These are phyloP conservation scores for Lapara coniferarum DNA, from an alignment of 2,888 invertebrate species.

Conservation along the genomic window DNA sequence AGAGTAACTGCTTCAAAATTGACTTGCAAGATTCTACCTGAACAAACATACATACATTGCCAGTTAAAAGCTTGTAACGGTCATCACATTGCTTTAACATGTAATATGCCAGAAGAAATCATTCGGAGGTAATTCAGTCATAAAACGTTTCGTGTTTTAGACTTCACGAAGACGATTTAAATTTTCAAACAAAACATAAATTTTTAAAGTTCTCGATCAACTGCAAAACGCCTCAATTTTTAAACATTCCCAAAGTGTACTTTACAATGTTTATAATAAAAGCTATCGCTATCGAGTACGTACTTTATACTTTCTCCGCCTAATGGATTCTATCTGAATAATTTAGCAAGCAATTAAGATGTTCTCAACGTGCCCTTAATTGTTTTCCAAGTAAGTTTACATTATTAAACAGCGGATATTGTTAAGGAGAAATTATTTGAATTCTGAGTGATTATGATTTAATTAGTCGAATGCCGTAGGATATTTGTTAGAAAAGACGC, in stretches of 20 bases:
- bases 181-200: not conserved
- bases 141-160: too few relatives aligned
- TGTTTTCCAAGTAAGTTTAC: conserved; percentile 21
- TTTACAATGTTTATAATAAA: conserved; percentile 21
- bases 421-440: conserved; percentile 6
- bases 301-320: conserved; percentile 15
- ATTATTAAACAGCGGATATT: conserved; percentile 15
- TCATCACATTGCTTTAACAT: too few relatives aligned
- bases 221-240: not conserved
- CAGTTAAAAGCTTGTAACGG: too few relatives aligned
- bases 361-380: conserved; percentile 21
- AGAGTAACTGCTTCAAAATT: too few relatives aligned
- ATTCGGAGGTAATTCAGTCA: too few relatives aligned
- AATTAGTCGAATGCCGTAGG: not conserved
- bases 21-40: too few relatives aligned
- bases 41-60: too few relatives aligned
- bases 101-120: too few relatives aligned
- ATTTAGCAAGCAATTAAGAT: conserved; percentile 28
- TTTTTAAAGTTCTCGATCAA: not conserved
- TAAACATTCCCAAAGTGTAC: conserved; percentile 2
- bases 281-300: conserved; percentile 26
- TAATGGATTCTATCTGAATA: conserved; percentile 29
- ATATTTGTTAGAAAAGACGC: too few relatives aligned
- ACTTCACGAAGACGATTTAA: too few relatives aligned
- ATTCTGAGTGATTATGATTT: conserved; percentile 1